These are phyloP conservation scores for Yponomeuta plumbellus DNA, from an alignment of 2,888 invertebrate species.

Conservation along the genomic window DNA sequence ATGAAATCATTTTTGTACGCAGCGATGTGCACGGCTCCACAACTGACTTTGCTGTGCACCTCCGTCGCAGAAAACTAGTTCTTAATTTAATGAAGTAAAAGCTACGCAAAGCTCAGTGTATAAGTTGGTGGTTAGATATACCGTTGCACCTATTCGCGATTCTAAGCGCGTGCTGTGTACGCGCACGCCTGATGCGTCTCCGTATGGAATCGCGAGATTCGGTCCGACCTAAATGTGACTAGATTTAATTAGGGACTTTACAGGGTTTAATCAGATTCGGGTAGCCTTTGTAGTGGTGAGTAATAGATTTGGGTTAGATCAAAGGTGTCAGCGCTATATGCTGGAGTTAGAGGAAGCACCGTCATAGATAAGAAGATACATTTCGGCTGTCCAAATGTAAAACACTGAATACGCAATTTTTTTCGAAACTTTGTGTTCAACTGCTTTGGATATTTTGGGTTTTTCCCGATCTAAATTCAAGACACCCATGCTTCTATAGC, in stretches of 20 bases:
- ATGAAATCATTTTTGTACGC: conserved; percentile 15
- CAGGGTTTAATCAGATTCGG: background rate
- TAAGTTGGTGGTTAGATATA: conserved; percentile 28
- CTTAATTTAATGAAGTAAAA: background rate
- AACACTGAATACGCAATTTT: no score
- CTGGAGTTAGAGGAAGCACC: background rate
- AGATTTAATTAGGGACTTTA: conserved; percentile 10
- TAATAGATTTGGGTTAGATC: background rate
- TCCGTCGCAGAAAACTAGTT: background rate
- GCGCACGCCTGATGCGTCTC: conserved; percentile 43
- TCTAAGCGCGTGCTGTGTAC: conserved; percentile 30
- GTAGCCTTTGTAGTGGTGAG: conserved; percentile 4
- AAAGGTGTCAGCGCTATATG: background rate
- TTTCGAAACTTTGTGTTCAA: no score
- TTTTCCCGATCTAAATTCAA: no score
- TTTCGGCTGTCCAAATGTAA: no score
- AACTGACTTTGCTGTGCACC: background rate
- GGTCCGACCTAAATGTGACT: conserved; percentile 7
- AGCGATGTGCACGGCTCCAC: conserved; percentile 9
- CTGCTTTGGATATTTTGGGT: no score
- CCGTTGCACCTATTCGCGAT: conserved; percentile 41
- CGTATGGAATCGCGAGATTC: conserved; percentile 21
- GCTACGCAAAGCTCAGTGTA: background rate
- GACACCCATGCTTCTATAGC: no score
- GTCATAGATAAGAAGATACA: no score